Base-by-base conservation (phyloP, 1,140 invertebrate genomes). In the Centruroides sculpturatus region DNA sequence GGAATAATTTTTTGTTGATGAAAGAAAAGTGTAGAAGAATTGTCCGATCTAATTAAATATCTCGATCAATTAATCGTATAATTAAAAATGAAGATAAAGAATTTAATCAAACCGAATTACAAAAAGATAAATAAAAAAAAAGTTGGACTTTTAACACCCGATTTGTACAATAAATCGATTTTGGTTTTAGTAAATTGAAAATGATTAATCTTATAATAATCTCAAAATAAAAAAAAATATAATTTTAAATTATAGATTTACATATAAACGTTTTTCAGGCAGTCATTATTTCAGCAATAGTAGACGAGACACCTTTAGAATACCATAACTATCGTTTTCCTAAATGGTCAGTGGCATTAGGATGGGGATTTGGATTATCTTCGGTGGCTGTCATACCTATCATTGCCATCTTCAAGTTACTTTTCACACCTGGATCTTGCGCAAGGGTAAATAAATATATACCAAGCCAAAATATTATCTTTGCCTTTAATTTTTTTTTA, bases 381-480 rank as follows among this genome's bases (percentile, higher is more conserved):
- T 85, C 85, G 11, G 83, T 86, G n/a, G 74, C 83, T 36, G 83
- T 86, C 80, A 84, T 85, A 67, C 84, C 84, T 1, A 41, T 78
- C n/a, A 64, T 66, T 36, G 66, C 67, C n/a, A 35, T 36, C n/a
- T 62, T 54, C 48, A 64, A 66, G 52, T 35, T 65, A 46, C 41
- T n/a, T 10, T 61, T 51, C 52, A 57, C 65, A 35, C 60, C 55
- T 9, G 65, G 65, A 57, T 62, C 63, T 10, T 59, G 57, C 50
- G 49, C 57, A 47, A 58, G 65, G 59, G 65, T 66, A 60, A 58
- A 0, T 51, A 6, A 34, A 51, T 34, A 49, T 2, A 10, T 49
- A n/a, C n/a, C 48, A 49, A 49, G n/a, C 48, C n/a, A 49, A 49
- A 10, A 49, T 10, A 49, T 49, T 49, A 10, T 10, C n/a, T 49